phyloP scores from a whole-genome alignment of 1,140 invertebrate genomes.

The Helicoverpa zea region DNA sequence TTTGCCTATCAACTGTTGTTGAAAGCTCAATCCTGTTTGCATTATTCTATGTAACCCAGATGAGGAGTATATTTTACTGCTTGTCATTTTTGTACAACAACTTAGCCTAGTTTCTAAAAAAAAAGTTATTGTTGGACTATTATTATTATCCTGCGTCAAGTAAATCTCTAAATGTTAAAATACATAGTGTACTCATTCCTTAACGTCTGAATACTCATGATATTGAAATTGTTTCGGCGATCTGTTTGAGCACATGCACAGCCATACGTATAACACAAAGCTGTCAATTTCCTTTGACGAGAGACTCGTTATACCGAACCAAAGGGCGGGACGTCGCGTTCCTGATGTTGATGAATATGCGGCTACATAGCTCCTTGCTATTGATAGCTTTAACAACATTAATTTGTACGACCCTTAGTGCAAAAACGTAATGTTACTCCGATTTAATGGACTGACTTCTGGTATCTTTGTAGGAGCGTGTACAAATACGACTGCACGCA shows the following conservation, averaged over 20 bases:
- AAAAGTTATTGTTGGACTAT: background rate
- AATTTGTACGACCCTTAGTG: background rate
- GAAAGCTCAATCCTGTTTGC: too few species aligned
- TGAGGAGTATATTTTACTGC: background rate
- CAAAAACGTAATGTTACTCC: background rate
- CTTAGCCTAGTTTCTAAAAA: background rate
- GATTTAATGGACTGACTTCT: background rate
- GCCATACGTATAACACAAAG: background rate
- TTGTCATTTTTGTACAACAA: background rate
- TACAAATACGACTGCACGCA: background rate
- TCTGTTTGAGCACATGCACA: background rate
- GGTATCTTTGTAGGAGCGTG: background rate
- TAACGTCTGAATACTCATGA: background rate
- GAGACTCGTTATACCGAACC: constrained; percentile 19
- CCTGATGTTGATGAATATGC: constrained; percentile 42
- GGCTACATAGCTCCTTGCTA: constrained; percentile 25
- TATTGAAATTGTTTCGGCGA: constrained; percentile 13
- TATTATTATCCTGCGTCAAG: background rate
- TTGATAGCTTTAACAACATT: constrained; percentile 20
- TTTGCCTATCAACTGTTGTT: too few species aligned
- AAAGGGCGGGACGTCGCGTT: constrained; percentile 7
- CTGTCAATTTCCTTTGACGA: constrained; percentile 45
- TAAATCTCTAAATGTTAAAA: background rate
- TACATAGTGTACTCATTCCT: background rate
- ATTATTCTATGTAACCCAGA: background rate